Base-by-base conservation (phyloP, 2,888 invertebrate species). In the Hypena proboscidalis region DNA sequence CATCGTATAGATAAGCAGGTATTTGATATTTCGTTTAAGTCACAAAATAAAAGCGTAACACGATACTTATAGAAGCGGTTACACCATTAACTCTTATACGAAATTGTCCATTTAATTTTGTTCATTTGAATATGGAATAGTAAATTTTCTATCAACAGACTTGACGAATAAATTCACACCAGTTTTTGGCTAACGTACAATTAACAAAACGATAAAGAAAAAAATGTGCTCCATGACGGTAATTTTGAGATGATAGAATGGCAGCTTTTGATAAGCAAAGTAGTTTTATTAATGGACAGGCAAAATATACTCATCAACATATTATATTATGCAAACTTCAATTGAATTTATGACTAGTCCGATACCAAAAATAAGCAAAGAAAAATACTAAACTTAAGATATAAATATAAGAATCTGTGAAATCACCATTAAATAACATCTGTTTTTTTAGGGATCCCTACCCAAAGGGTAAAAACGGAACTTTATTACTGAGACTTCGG, bases 1-100 rank as follows among this genome's bases (percentile, higher is more conserved):
- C 41, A 36, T 45, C 29, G 22, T 58, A 51, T 25, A 62, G 54
- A 62, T 65, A 58, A 57, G 31, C 42, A 4, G 9, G 11, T 13
- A n/a, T 27, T 11, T 48, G 41, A 37, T 34, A 59, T 58, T 53
- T 33, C 6, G 14, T 39, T 41, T n/a, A n/a, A 41, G 19, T 0
- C 15, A 1, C 23, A 23, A 53, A 41, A 61, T 22, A 0, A 13
- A 31, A 14, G 20, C 30, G 15, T 54, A 34, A 41, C 21, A 17
- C 10, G 10, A 30, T 27, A 36, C 21, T 9, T 21, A 22, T 19
- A 34, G 13, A 29, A 13, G 10, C 4, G 0, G 11, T 35, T 4
- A 2, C n/a, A 13, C 7, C n/a, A 26, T n/a, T 22, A 25, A 21
- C 7, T 33, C 10, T n/a, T 4, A 10, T 9, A 33, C 2, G 25